Percentiles rank a stretch among this genome's conserved stretches.
phyloP scores from a whole-genome alignment of 2,888 invertebrate species.

The Drosophila incognita region DNA sequence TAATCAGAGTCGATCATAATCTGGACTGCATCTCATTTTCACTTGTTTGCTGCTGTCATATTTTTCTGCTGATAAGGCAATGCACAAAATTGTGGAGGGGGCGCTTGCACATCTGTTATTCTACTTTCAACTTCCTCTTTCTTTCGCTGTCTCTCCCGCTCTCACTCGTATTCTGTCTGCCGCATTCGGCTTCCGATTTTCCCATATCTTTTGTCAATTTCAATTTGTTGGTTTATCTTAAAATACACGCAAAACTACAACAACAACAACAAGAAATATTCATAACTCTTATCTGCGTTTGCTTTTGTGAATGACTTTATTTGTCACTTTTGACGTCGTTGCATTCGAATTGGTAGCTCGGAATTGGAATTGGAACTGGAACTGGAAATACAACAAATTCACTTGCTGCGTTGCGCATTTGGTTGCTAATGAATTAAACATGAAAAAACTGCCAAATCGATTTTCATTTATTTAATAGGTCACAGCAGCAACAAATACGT shows the following conservation, averaged over 20 bases:
- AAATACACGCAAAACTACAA: not conserved
- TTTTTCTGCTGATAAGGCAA: slow-evolving; percentile 11
- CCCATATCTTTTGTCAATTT: slow-evolving; percentile 11
- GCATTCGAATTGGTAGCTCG: slow-evolving; percentile 15
- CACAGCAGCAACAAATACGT: slow-evolving; percentile 27
- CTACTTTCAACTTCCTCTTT: not conserved
- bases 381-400: slow-evolving; percentile 21
- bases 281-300: slow-evolving; percentile 39
- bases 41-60: slow-evolving; percentile 8
- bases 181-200: slow-evolving; percentile 16
- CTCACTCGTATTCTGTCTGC: not conserved
- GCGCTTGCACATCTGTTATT: slow-evolving; percentile 24
- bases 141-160: not conserved
- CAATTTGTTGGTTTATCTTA: slow-evolving; percentile 27
- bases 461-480: slow-evolving; percentile 58
- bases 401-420: slow-evolving; percentile 19
- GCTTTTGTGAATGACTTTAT: slow-evolving; percentile 29
- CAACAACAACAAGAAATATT: slow-evolving; percentile 5
- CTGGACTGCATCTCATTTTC: slow-evolving; percentile 8
- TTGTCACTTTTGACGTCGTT: slow-evolving; percentile 36
- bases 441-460: slow-evolving; percentile 52
- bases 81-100: not conserved
- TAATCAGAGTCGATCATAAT: slow-evolving; percentile 4
- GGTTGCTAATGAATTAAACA: slow-evolving; percentile 53
- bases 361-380: slow-evolving; percentile 25